Evolutionary conservation across 2,888 invertebrate species (phyloP).

Genomic region (Tenthredo mesomela): DNA sequence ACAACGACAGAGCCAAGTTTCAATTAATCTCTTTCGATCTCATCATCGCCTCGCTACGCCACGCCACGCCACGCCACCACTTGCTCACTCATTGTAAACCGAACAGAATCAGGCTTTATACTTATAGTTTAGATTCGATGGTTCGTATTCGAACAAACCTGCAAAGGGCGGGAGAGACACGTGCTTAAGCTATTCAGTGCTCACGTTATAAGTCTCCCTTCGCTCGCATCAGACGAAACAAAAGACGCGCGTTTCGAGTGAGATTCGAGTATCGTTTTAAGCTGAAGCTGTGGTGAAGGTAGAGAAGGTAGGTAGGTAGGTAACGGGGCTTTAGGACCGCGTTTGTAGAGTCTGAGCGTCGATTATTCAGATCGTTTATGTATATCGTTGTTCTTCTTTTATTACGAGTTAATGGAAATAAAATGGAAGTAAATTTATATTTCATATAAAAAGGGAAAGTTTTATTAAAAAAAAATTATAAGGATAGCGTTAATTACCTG

Average conservation of each 20-base stretch:
- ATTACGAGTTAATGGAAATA: neutral
- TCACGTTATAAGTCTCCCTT: neutral
- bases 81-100: neutral
- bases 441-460: neutral
- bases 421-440: no score
- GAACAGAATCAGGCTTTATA: neutral
- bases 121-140: neutral
- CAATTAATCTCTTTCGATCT: neutral
- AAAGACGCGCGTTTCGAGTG: constrained; percentile 6
- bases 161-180: neutral
- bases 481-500: constrained; percentile 64
- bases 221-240: neutral
- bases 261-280: neutral
- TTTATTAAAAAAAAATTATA: neutral
- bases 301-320: neutral
- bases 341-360: neutral
- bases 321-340: constrained; percentile 10
- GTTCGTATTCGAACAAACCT: neutral
- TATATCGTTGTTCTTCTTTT: neutral
- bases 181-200: neutral
- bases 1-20: neutral
- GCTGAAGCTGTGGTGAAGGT: neutral
- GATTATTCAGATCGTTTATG: neutral
- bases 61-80: neutral
- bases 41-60: neutral